Evolutionary conservation across 2,113 vertebrate species (phyloP), one percentile per base, ranked within the genome.

Genomic region (Festucalex cinctus): DNA sequence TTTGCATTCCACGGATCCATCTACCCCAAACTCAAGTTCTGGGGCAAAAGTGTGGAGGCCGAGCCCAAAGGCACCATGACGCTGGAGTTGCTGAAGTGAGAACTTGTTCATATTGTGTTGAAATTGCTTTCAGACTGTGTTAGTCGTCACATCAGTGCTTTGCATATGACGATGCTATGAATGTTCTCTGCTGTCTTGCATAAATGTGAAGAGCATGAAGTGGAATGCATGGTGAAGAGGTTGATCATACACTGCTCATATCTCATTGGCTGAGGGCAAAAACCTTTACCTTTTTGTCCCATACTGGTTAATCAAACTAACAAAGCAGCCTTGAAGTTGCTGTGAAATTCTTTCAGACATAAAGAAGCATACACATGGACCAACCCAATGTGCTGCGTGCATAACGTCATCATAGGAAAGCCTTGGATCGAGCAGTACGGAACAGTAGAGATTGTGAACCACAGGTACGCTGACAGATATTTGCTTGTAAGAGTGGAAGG

Each of bases 361-460:
- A 94, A 91, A 1, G 97, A 99, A 89, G 93, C 95, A 1, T 99
- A 98, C 79, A 99, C 97, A 0, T 99, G 97, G 97, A 97, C 95
- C 79, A 98, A 99, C 71, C 97, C 97, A 66, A 98, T 94, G 0
- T 98, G 97, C 82, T 98, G 97, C 53, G 94, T 99, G 51, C 97
- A 99, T 82, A 99, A 99, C 74, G 95, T 99, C 68, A 98, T 99
- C 0, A 95, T 98, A 57, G 97, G 97, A 9, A 96, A 98, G 79
- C 95, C 98, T 70, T 99, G 97, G 97, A 98, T 99, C 1, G 97
- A 99, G 84, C 97, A 99, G 77, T 98, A 99, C 1, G 97, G 97
- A 79, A 97, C 90, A 0, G 92, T 99, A 87, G 97, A 99, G 86
- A 97, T 98, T 82, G 93, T 94, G 44, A 99, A 99, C 86, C 95